Base-by-base conservation (phyloP, 2,888 invertebrate genomes). In the Melieria omissa region DNA sequence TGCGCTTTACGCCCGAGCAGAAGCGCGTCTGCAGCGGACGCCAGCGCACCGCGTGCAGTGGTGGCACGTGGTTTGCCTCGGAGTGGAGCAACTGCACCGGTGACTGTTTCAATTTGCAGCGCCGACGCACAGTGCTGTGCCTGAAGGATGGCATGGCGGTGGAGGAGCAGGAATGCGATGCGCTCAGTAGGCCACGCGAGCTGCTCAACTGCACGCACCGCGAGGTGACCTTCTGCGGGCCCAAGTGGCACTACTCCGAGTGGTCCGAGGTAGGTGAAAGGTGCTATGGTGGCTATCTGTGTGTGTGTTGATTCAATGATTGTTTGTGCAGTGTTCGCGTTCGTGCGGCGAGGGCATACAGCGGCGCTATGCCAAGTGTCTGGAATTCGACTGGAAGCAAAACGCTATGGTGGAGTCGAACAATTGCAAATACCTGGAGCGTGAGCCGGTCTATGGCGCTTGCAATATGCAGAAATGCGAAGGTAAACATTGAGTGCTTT, bases 31-130 rank as follows among this genome's bases (percentile, higher is more conserved):
- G 94, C 81, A 88, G 90, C 5, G 65, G 62, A 1, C 41, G 52
- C 8, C 70, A 29, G 29, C 46, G 89, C 89, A 89, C 73, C 89
- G 90, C 89, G 80, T 95, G 92, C 85, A 90, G 88, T 78, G 86
- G 86, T 52, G 92, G 93, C 4, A 89, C 92, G 79, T 96, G 96
- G 96, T 95, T 95, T 83, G 89, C 92, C 46, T 93, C 95, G 54
- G 90, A 91, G 7, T 93, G 93, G 92, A 89, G 90, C 52, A 79
- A 87, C 54, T 84, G 84, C 65, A 76, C 78, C 0, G 84, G 84
- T 2, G 82, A 83, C 62, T 88, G 88, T 54, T 86, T 83, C 57
- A 82, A 80, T 69, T 70, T 83, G 49, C 76, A 80, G 16, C 78
- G 80, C 5, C 77, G 75, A 16, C 80, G 85, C 9, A 71, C 73